Evolutionary conservation across 1,140 invertebrate genomes (phyloP).

Genomic region (Venustaconcha ellipsiformis): DNA sequence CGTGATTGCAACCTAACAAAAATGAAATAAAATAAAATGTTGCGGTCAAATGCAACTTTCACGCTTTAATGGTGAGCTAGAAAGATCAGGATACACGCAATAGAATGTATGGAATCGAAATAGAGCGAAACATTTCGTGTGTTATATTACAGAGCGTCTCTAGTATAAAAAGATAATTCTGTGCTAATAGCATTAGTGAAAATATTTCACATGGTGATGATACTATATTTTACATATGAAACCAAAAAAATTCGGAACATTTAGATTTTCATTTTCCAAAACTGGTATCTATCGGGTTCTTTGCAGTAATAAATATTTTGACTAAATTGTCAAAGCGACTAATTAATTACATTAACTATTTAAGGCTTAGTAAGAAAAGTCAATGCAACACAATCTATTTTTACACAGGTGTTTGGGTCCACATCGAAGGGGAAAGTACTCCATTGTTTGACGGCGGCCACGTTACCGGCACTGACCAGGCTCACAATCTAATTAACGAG

Average conservation of each 20-base stretch:
- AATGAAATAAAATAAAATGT: not conserved
- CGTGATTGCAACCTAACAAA: not conserved
- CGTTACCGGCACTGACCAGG: conserved; percentile 41
- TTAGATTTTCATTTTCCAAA: too few species aligned
- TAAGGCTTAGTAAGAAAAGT: not conserved
- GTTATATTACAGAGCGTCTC: too few species aligned
- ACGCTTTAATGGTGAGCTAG: too few species aligned
- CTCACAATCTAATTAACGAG: conserved; percentile 46
- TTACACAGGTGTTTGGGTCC: conserved; percentile 68
- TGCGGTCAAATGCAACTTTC: not conserved
- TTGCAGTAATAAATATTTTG: not conserved
- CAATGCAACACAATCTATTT: not conserved
- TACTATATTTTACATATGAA: too few species aligned
- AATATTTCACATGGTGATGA: too few species aligned
- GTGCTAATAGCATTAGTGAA: too few species aligned
- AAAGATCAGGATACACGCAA: too few species aligned
- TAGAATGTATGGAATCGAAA: too few species aligned
- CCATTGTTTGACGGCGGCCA: conserved; percentile 51
- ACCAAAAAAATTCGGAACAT: too few species aligned
- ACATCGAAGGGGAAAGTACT: conserved; percentile 67
- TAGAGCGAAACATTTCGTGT: too few species aligned
- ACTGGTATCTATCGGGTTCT: not conserved
- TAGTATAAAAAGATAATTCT: too few species aligned
- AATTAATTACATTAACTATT: not conserved
- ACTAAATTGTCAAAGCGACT: not conserved